Evolutionary conservation across 1,140 invertebrate species (phyloP).

Genomic region (Oreohelix idahoensis): DNA sequence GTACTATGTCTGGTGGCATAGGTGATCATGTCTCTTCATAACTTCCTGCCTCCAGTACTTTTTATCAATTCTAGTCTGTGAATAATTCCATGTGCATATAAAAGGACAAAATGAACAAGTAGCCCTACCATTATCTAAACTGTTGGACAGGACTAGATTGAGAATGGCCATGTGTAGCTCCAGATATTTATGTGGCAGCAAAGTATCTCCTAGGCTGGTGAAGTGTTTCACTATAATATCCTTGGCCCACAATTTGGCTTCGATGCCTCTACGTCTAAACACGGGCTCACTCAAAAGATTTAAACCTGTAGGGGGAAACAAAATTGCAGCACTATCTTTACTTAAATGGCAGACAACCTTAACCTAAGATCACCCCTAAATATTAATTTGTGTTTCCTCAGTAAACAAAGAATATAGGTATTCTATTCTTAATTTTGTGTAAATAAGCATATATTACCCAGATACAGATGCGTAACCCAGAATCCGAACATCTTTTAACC

Average conservation of each 20-base stretch:
- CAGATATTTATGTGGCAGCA: conserved; percentile 60
- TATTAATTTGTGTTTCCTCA: too few relatives aligned
- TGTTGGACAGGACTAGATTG: conserved; percentile 56
- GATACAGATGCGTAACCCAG: too few relatives aligned
- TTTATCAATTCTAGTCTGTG: too few relatives aligned
- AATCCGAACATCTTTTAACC: too few relatives aligned
- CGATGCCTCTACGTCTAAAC: conserved; percentile 23
- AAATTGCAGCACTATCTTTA: neutral
- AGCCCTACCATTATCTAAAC: conserved; percentile 34
- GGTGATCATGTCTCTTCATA: too few relatives aligned
- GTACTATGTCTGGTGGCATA: too few relatives aligned
- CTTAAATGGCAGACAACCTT: neutral
- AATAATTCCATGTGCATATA: too few relatives aligned
- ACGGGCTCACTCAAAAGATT: conserved; percentile 33
- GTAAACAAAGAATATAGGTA: too few relatives aligned
- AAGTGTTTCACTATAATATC: conserved; percentile 54
- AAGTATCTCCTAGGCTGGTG: conserved; percentile 43
- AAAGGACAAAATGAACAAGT: neutral
- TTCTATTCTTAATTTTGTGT: too few relatives aligned
- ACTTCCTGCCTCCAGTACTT: too few relatives aligned
- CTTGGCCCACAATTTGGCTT: conserved; percentile 45
- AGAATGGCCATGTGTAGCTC: conserved; percentile 65
- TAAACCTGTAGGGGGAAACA: neutral
- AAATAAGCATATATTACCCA: too few relatives aligned
- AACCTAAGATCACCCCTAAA: too few relatives aligned